Evolutionary conservation across 1,140 invertebrate genomes (phyloP).

Genomic region (Palaemon carinicauda): DNA sequence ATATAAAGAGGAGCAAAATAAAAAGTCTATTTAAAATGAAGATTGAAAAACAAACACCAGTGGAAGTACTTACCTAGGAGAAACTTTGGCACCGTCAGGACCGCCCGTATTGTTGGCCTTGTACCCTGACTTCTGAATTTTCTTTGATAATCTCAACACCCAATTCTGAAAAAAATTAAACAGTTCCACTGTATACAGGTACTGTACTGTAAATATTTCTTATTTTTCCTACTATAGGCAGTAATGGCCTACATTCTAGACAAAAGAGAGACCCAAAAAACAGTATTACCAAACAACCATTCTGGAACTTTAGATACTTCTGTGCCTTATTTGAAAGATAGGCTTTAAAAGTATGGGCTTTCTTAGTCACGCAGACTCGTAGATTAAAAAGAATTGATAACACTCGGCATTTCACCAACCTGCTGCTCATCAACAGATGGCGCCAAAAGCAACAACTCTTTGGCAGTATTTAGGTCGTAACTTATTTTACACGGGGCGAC

Average conservation of each 20-base stretch:
- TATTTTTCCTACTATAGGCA: neutral
- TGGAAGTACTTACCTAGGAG: constrained; percentile 71
- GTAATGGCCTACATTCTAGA: neutral
- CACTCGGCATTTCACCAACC: neutral
- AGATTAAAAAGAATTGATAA: neutral
- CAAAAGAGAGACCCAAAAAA: neutral
- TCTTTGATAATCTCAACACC: constrained; percentile 88
- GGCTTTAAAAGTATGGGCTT: too few species aligned
- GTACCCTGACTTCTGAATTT: constrained; percentile 93
- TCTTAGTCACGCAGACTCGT: too few species aligned
- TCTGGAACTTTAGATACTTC: neutral
- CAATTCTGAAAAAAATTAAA: constrained; percentile 71
- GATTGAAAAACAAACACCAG: neutral
- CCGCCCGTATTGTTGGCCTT: constrained; percentile 72
- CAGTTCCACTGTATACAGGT: neutral
- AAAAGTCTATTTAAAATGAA: neutral
- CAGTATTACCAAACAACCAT: too few species aligned
- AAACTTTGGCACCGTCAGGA: constrained; percentile 72
- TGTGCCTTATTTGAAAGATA: too few species aligned
- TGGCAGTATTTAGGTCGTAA: constrained; percentile 90
- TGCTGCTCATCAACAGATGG: constrained; percentile 84
- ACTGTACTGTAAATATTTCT: too few species aligned
- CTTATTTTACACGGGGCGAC: constrained; percentile 92
- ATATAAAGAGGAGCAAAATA: too few species aligned
- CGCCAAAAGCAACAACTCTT: constrained; percentile 89